Percentiles rank a stretch among this genome's conserved stretches.
These are phyloP conservation scores for Chrysolina oricalcia DNA, from an alignment of 2,888 invertebrate genomes.

Conservation along the genomic window DNA sequence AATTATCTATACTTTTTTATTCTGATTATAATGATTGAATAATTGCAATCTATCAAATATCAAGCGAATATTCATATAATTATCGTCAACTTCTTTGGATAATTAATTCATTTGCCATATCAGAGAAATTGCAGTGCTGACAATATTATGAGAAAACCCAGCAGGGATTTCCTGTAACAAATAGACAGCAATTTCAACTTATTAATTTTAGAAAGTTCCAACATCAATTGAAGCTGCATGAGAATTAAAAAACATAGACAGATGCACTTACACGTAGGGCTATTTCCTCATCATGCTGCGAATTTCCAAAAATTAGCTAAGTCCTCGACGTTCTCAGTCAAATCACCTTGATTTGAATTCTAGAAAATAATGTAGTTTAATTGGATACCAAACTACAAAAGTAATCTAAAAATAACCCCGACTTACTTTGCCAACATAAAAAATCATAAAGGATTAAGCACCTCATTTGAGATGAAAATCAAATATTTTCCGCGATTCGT, in stretches of 20 bases:
- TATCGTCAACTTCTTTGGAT: background rate
- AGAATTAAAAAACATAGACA: background rate
- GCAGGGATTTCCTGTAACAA: constrained; percentile 12
- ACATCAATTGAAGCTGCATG: background rate
- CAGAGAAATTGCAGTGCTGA: background rate
- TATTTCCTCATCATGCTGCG: constrained; percentile 6
- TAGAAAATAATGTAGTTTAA: constrained; percentile 40
- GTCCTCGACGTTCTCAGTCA: constrained; percentile 7
- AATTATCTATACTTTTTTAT: background rate
- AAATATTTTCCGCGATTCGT: constrained; percentile 30
- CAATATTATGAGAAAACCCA: background rate
- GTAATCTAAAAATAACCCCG: constrained; percentile 48
- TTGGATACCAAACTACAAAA: constrained; percentile 41
- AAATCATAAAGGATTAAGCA: constrained; percentile 38
- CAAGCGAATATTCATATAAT: background rate
- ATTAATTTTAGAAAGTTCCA: constrained; percentile 22
- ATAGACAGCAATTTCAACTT: background rate
- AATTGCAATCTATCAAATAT: background rate
- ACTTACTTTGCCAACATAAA: constrained; percentile 38
- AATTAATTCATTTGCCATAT: constrained; percentile 1
- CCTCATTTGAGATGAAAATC: constrained; percentile 23
- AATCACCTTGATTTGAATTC: constrained; percentile 43
- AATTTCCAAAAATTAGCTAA: background rate
- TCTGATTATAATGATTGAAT: background rate
- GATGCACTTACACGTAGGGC: constrained; percentile 1